These are phyloP conservation scores for Sinhomidia bicolor DNA, from an alignment of 2,888 invertebrate species.

Conservation along the genomic window DNA sequence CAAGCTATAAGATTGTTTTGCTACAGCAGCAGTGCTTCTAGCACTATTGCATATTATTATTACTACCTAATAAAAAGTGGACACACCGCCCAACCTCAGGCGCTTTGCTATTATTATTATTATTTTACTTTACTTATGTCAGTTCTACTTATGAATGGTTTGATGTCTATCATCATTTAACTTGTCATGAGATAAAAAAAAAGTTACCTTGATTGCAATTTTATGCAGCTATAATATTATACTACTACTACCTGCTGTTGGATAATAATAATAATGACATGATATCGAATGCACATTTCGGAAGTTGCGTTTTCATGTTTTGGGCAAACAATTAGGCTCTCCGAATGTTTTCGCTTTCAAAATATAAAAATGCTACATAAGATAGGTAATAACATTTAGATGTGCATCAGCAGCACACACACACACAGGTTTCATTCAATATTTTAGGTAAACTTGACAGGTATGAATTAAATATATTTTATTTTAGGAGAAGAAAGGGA, in stretches of 20 bases:
- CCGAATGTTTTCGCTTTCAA: not conserved
- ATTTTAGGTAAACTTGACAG: too few relatives aligned
- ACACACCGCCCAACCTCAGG: not conserved
- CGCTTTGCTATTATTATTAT: not conserved
- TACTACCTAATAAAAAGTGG: not conserved
- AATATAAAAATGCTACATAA: not conserved
- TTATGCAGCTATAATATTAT: constrained; percentile 3
- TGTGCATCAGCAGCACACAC: too few relatives aligned
- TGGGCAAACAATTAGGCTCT: not conserved
- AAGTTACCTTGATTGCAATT: constrained; percentile 42
- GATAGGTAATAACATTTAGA: too few relatives aligned
- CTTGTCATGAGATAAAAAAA: not conserved
- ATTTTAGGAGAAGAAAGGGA: too few relatives aligned
- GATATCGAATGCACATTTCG: constrained; percentile 38
- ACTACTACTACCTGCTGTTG: not conserved
- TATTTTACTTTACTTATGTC: constrained; percentile 29
- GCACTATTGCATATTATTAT: not conserved
- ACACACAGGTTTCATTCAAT: too few relatives aligned
- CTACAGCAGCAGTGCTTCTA: constrained; percentile 20
- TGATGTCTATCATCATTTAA: constrained; percentile 1
- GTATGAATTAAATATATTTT: too few relatives aligned
- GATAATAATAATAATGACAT: not conserved
- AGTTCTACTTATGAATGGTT: not conserved
- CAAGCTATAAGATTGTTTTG: not conserved
- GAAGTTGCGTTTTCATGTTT: not conserved